These are phyloP conservation scores for Nineta flava DNA, from an alignment of 2,888 invertebrate genomes.

Conservation along the genomic window DNA sequence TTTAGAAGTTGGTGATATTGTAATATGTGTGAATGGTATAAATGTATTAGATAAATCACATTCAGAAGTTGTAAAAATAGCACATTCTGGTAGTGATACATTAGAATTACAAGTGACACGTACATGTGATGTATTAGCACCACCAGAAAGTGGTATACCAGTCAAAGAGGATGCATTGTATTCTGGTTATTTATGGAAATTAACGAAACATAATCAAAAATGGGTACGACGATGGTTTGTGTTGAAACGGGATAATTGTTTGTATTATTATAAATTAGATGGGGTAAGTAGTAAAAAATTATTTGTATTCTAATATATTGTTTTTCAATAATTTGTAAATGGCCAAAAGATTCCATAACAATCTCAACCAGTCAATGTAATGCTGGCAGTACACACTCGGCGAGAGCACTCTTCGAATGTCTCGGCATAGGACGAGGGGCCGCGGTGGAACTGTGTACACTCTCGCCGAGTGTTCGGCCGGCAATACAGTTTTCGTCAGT, in stretches of 20 bases:
- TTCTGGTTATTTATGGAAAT: constrained; percentile 64
- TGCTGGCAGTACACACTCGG: no score
- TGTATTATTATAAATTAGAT: constrained; percentile 90
- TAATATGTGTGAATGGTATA: constrained; percentile 78
- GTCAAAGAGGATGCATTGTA: constrained; percentile 35
- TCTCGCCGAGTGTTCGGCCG: no score
- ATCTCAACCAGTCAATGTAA: no score
- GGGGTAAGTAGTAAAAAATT: constrained; percentile 43
- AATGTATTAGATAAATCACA: constrained; percentile 86
- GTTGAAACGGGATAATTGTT: constrained; percentile 78
- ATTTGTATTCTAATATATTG: background rate
- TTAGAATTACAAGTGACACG: constrained; percentile 73
- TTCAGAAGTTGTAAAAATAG: constrained; percentile 83
- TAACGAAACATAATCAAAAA: constrained; percentile 43
- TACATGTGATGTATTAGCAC: constrained; percentile 66
- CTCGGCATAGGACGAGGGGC: no score
- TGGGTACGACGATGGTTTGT: constrained; percentile 90
- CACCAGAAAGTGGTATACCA: constrained; percentile 44
- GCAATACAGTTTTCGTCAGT: no score
- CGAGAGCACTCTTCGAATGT: no score
- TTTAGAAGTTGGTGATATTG: constrained; percentile 85
- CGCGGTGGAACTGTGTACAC: no score
- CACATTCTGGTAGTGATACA: constrained; percentile 75
- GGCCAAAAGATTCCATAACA: no score
- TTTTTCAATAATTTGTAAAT: background rate